phyloP scores from a whole-genome alignment of 2,888 invertebrate species.

The Hydropsyche betteni region DNA sequence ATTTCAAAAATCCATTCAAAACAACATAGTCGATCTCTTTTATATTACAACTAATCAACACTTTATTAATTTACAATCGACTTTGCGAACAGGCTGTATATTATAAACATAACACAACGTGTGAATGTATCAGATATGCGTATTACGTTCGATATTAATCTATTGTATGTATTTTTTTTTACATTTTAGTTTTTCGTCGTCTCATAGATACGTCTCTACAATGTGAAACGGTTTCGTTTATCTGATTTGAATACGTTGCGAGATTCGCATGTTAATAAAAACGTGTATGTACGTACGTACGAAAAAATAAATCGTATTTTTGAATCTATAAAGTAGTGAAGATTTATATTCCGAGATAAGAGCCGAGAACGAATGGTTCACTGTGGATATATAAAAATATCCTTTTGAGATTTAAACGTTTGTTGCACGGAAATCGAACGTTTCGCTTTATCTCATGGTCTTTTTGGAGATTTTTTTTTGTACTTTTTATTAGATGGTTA shows the following conservation, averaged over 20 bases:
- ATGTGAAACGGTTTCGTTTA: constrained; percentile 25
- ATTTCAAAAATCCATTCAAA: too few species aligned
- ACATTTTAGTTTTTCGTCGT: neutral
- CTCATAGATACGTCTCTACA: neutral
- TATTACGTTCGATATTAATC: constrained; percentile 20
- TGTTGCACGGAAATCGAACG: constrained; percentile 32
- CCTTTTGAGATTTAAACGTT: constrained; percentile 34
- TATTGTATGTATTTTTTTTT: neutral
- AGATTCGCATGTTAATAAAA: constrained; percentile 19
- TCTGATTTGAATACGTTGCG: constrained; percentile 14
- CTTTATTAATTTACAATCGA: too few species aligned
- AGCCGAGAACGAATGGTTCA: too few species aligned
- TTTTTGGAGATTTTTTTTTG: too few species aligned
- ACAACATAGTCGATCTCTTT: too few species aligned
- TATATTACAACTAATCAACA: too few species aligned
- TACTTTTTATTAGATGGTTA: too few species aligned
- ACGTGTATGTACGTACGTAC: neutral
- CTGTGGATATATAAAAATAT: neutral
- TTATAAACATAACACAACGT: too few species aligned
- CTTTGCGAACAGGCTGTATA: too few species aligned
- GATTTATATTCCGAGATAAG: too few species aligned
- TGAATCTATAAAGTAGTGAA: too few species aligned
- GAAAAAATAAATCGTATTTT: neutral
- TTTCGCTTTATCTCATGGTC: constrained; percentile 1
- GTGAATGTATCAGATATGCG: neutral